Base-by-base conservation (phyloP, 1,140 invertebrate species). In the Dolichoris vasculosae region DNA sequence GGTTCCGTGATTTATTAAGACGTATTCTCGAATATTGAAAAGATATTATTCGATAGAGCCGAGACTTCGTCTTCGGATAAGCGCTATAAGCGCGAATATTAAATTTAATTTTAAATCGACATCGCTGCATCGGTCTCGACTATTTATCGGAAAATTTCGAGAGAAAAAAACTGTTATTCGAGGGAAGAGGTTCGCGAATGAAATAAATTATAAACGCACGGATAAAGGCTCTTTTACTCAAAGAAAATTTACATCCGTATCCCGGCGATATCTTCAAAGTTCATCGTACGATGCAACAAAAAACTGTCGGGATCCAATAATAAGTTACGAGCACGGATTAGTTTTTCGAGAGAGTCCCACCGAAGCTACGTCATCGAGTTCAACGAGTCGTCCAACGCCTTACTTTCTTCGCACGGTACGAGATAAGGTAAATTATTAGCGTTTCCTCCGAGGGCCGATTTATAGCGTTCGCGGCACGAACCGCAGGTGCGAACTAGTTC, bases 341-440 rank as follows among this genome's bases (percentile, higher is more conserved):
- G 67, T 40, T 43, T 6, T 17, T 38, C 38, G 9, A n/a, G n/a
- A n/a, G 9, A 43, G 20, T 43, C 32, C 0, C 0, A 38, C 23
- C 43, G 15, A 35, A 0, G 1, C 20, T 71, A 1, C 69, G 20
- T 73, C 69, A 26, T 38, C 6, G 69, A 11, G 4, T n/a, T n/a
- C 7, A 2, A 13, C 8, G 0, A n/a, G 4, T 17, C 3, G 40
- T n/a, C 26, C 40, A 7, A 6, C 59, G 20, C 30, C 17, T 71
- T 23, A 11, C 79, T 82, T 71, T 69, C 46, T 75, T 38, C 40
- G 30, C 20, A 40, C 23, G 4, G 51, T 48, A 43, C 32, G 38
- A 55, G 82, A 64, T 83, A 77, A 83, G 38, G 59, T 64, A 77
- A 63, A 83, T 83, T 63, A 83, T 83, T 83, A n/a, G 43, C n/a